Conservation (phyloP, 2,113 vertebrate genomes). For the Ictalurus punctatus region DNA sequence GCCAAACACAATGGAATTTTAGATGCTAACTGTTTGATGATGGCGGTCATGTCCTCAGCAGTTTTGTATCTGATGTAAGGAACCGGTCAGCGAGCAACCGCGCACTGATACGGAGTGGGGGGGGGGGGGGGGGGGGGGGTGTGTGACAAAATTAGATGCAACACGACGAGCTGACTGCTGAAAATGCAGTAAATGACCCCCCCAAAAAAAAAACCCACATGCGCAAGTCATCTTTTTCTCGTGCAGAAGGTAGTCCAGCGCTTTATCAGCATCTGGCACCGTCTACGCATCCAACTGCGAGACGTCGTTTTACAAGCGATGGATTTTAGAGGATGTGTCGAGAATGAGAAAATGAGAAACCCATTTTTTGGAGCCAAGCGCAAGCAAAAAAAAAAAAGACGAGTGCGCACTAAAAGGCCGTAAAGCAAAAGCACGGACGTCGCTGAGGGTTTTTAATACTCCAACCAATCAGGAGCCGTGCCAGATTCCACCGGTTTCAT, state of each 20-base stretch:
- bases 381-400: not conserved
- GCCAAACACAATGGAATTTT: not conserved
- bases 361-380: not conserved
- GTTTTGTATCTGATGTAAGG: not conserved
- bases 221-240: not conserved
- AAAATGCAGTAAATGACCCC: not conserved
- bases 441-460: not conserved
- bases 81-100: not conserved
- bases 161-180: not conserved
- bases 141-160: not conserved
- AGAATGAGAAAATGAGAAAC: not conserved
- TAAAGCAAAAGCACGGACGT: too few species aligned
- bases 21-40: not conserved
- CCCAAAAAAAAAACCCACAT: too few species aligned
- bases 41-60: too few species aligned
- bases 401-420: not conserved
- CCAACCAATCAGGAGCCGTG: not conserved
- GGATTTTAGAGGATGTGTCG: not conserved
- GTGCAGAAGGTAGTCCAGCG: not conserved
- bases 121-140: too few species aligned
- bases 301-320: not conserved
- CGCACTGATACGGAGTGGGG: not conserved
- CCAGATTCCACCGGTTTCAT: not conserved
- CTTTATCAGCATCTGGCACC: slow-evolving; percentile 17
- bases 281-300: not conserved